phyloP scores from a whole-genome alignment of 2,797 vertebrate genomes.

The Dermochelys coriacea region DNA sequence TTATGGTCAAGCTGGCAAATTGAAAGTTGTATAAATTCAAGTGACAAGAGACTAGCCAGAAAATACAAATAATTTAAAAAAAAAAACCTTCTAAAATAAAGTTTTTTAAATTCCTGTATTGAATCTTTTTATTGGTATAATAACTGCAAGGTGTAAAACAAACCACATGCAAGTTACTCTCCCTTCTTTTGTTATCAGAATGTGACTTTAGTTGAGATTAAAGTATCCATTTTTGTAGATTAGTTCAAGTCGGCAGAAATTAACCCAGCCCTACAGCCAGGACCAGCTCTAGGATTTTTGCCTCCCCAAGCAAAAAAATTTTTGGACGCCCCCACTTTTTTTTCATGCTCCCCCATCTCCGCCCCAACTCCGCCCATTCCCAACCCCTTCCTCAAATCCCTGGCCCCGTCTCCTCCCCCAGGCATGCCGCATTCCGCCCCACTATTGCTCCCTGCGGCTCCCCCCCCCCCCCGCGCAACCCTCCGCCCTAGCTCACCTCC shows the following conservation, averaged over 20 bases:
- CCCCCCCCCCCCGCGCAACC: too few species aligned
- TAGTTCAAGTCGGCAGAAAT: background rate
- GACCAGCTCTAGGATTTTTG: too few species aligned
- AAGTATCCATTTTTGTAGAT: background rate
- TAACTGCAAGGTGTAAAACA: background rate
- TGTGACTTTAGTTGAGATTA: background rate
- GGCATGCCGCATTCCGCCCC: too few species aligned
- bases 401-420: too few species aligned
- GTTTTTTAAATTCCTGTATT: background rate
- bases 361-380: too few species aligned
- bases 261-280: background rate
- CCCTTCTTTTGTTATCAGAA: background rate
- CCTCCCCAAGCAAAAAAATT: too few species aligned
- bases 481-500: too few species aligned
- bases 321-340: too few species aligned
- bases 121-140: background rate
- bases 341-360: too few species aligned
- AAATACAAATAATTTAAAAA: background rate
- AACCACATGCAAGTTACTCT: background rate
- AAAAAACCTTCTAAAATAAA: background rate
- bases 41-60: background rate
- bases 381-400: too few species aligned
- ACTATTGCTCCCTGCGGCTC: too few species aligned
- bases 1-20: constrained; percentile 31
- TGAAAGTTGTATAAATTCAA: constrained; percentile 36